Evolutionary conservation across 2,888 invertebrate genomes (phyloP), one percentile per base, ranked within the genome.

Genomic region (Ophioninae sp.): DNA sequence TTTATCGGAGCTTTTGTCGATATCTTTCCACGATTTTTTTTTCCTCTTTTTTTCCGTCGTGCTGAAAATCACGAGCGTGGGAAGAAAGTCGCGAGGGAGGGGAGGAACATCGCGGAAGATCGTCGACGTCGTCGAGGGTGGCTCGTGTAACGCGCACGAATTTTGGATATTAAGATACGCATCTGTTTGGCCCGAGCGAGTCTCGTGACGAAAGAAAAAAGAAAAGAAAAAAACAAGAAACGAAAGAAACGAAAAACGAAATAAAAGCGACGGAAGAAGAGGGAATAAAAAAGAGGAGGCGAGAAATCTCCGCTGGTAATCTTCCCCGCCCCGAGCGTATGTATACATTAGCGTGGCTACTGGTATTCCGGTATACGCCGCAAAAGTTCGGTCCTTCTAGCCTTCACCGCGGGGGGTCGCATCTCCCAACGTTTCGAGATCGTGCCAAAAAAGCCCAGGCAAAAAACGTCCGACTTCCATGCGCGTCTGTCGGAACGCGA

Each of bases 1-100:
- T 84, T 84, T 84, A 84, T 81, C 68, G n/a, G 77, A 57, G 78
- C 81, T 79, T 84, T 72, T 75, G 74, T 70, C 78, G 13, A 70
- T 75, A 77, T 74, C 56, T 56, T 41, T n/a, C 23, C 17, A 23
- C 44, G 30, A 30, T 30, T 30, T 3, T 30, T 30, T 30, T 30
- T 3, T 30, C 21, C 17, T 69, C 56, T 59, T 57, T 65, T 69
- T 41, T 41, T 76, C 13, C 17, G 6, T 50, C 50, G 50, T 64
- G 17, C 21, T 2, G 10, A 20, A 30, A 37, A 64, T 61, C 7
- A n/a, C 13, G 44, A 56, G 57, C 62, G 78, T 75, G 59, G 50
- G 23, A 50, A 17, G 5, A 3, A 10, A 30, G 30, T 30, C 30
- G 30, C 30, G 30, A 10, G 10, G 10, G 44, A 17, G 10, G 17